These are phyloP conservation scores for Eriocheir sinensis DNA, from an alignment of 1,140 invertebrate species.

Conservation along the genomic window DNA sequence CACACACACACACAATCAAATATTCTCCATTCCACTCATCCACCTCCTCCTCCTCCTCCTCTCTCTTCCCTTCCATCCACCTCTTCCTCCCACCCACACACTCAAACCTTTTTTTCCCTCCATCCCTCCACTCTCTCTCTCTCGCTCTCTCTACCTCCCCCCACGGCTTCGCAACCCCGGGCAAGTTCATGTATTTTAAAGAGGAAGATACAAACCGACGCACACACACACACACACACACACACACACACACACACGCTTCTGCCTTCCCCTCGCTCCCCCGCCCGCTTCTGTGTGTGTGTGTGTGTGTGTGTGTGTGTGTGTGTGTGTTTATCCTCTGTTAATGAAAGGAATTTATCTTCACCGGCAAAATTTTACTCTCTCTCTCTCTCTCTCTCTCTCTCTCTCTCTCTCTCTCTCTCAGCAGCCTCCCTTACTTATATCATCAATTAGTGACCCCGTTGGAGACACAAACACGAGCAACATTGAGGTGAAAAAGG, in stretches of 20 bases:
- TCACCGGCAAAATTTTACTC: too few relatives aligned
- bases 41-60: neutral
- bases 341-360: neutral
- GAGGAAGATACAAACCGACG: neutral
- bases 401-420: neutral
- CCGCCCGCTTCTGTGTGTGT: neutral
- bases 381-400: neutral
- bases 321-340: neutral
- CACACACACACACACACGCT: neutral
- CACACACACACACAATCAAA: too few relatives aligned
- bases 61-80: neutral
- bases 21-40: too few relatives aligned
- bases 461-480: neutral
- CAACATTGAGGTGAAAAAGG: neutral
- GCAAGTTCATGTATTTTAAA: neutral
- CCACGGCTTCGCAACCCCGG: neutral
- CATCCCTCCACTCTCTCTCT: neutral
- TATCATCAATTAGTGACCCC: neutral
- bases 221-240: neutral
- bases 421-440: neutral
- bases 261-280: neutral
- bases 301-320: neutral
- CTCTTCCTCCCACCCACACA: neutral
- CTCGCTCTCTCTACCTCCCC: neutral
- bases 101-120: neutral